Conservation (phyloP, 2,888 invertebrate species). For the Eupithecia centaureata region DNA sequence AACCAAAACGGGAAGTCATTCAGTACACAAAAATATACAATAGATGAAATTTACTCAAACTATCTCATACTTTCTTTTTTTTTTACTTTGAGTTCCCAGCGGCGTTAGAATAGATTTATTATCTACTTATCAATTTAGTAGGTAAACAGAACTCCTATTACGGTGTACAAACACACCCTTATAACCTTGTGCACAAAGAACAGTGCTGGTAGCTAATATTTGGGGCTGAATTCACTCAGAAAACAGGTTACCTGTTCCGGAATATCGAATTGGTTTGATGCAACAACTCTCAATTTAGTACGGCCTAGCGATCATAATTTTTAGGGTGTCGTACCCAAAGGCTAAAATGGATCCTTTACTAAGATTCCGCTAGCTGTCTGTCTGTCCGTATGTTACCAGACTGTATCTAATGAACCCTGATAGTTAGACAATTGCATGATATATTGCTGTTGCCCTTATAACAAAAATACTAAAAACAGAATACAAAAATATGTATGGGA, state of each 20-base stretch:
- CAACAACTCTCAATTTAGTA: background rate
- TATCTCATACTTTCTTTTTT: background rate
- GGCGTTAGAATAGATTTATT: background rate
- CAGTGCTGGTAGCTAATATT: slow-evolving; percentile 23
- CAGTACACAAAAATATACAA: too few species aligned
- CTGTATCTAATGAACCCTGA: too few species aligned
- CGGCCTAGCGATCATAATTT: background rate
- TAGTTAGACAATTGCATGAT: too few species aligned
- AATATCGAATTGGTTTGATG: background rate
- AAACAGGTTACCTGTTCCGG: slow-evolving; percentile 2
- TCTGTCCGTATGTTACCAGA: too few species aligned
- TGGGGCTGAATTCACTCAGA: slow-evolving; percentile 3
- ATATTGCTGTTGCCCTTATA: too few species aligned
- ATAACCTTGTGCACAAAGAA: slow-evolving; percentile 17
- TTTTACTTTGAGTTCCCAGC: background rate
- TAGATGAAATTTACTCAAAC: background rate
- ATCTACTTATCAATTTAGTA: background rate
- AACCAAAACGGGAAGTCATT: too few species aligned
- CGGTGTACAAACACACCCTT: slow-evolving; percentile 22
- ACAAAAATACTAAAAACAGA: too few species aligned
- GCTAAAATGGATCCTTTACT: background rate
- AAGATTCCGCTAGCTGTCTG: too few species aligned
- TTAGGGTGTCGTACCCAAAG: background rate
- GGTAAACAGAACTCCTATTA: slow-evolving; percentile 24
- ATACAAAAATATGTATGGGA: too few species aligned